Conservation (phyloP, 2,113 vertebrate genomes). For the Corythornis vintsioides region DNA sequence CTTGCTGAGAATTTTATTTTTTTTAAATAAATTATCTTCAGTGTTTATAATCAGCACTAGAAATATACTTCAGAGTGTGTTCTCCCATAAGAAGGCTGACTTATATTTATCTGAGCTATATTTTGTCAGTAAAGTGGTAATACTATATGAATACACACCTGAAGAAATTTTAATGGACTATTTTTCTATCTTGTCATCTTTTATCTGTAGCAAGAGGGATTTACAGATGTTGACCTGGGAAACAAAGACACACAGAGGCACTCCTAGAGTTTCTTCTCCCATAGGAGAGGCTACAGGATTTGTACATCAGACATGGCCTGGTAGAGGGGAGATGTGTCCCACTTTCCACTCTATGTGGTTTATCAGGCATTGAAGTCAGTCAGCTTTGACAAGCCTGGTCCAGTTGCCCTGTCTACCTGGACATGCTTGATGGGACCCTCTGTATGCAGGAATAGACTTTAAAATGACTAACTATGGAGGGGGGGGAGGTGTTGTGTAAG, state of each 20-base stretch:
- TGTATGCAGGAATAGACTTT: not conserved
- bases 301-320: rapidly evolving
- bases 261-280: not conserved
- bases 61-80: not conserved
- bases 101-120: not conserved
- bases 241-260: not conserved
- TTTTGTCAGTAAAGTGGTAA: not conserved
- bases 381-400: not conserved
- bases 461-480: not conserved
- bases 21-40: not conserved
- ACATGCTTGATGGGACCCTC: not conserved
- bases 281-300: rapidly evolving
- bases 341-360: rapidly evolving
- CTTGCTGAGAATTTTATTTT: not conserved
- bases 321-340: not conserved
- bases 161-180: not conserved
- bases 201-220: not conserved
- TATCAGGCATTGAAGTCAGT: rapidly evolving
- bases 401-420: not conserved
- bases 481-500: not conserved
- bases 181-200: not conserved
- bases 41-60: not conserved
- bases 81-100: not conserved
- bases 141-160: not conserved
- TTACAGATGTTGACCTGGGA: not conserved